phyloP scores from a whole-genome alignment of 2,113 vertebrate genomes.

The Daboia siamensis region DNA sequence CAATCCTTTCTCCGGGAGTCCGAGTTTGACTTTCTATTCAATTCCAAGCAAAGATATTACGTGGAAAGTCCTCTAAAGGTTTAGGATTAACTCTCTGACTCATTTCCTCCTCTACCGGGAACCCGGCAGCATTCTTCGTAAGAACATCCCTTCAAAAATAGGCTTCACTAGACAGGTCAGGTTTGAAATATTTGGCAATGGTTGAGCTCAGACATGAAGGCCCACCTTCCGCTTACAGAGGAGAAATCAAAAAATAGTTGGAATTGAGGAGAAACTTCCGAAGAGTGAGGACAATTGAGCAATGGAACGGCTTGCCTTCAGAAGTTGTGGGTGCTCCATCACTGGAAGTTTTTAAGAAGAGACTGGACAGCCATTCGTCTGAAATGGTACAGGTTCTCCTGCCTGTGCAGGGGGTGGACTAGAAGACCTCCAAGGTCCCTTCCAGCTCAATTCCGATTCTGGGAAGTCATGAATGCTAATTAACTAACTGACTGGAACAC shows the following conservation, averaged over 20 bases:
- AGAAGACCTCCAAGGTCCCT: too few relatives aligned
- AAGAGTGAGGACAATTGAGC: not conserved
- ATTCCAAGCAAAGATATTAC: not conserved
- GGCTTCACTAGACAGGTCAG: not conserved
- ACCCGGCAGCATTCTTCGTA: not conserved
- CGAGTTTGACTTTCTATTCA: not conserved
- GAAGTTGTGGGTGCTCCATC: too few relatives aligned
- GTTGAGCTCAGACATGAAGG: not conserved
- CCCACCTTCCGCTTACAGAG: not conserved
- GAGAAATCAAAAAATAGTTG: not conserved
- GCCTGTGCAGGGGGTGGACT: too few relatives aligned
- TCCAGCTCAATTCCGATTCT: too few relatives aligned
- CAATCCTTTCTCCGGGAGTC: not conserved
- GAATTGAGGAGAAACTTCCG: too few relatives aligned
- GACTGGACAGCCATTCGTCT: too few relatives aligned
- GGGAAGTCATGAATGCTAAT: not conserved
- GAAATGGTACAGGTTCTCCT: too few relatives aligned
- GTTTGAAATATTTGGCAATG: not conserved
- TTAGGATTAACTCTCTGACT: not conserved
- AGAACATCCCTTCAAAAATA: not conserved
- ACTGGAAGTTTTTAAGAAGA: too few relatives aligned
- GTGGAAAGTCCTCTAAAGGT: not conserved
- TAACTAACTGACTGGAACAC: not conserved
- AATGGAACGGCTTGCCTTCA: too few relatives aligned
- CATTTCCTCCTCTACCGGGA: not conserved